Percentiles rank a stretch among this genome's conserved stretches.
Conservation (phyloP, 2,888 invertebrate genomes). For the Vandiemenella viatica region DNA sequence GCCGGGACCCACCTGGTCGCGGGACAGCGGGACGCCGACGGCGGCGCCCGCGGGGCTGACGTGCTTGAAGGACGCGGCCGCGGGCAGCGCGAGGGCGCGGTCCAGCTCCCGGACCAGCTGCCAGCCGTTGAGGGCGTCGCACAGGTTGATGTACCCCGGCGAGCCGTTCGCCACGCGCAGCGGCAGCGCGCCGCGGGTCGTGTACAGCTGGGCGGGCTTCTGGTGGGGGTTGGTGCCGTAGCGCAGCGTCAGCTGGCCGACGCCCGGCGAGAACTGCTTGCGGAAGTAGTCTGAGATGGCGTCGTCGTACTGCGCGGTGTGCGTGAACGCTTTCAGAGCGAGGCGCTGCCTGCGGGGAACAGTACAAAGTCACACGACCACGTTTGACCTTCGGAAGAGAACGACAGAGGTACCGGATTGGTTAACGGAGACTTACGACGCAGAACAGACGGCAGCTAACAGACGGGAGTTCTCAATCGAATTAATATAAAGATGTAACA, state of each 20-base stretch:
- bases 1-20: constrained; percentile 7
- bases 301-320: constrained; percentile 86
- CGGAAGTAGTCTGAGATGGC: constrained; percentile 93
- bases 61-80: constrained; percentile 95
- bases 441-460: no score
- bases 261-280: constrained; percentile 64
- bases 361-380: no score
- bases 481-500: no score
- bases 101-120: constrained; percentile 85
- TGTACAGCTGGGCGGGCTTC: constrained; percentile 85
- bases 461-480: no score
- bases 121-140: constrained; percentile 95
- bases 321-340: constrained; percentile 87
- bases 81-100: constrained; percentile 62
- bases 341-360: constrained; percentile 63
- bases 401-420: no score
- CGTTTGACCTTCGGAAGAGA: no score
- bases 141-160: constrained; percentile 93
- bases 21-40: constrained; percentile 62
- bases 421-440: no score
- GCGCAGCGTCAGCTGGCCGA: constrained; percentile 67
- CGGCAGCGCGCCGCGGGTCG: constrained; percentile 62
- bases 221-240: constrained; percentile 81
- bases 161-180: constrained; percentile 84
- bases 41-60: constrained; percentile 97